A percentile compares a stretch with the other conserved stretches of the same genome.
Conservation (phyloP, 2,888 invertebrate species). For the Mactromeris polynyma region DNA sequence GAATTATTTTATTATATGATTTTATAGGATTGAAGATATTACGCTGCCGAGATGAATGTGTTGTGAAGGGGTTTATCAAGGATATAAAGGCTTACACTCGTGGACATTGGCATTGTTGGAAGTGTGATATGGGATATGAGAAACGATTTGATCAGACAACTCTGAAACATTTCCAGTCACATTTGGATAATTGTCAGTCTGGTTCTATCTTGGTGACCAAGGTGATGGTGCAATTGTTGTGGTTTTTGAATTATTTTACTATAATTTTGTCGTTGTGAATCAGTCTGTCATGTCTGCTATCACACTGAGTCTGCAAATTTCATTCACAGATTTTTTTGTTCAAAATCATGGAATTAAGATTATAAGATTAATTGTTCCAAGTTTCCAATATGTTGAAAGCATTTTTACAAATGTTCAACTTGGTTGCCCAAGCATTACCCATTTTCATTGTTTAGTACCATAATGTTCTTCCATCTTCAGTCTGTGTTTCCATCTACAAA, state of each 20-base stretch:
- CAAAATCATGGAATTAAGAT: too few species aligned
- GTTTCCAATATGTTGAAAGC: too few species aligned
- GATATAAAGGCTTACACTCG: neutral
- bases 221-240: neutral
- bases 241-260: too few species aligned
- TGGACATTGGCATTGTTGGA: conserved; percentile 35
- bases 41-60: conserved; percentile 22
- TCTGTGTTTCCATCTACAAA: neutral
- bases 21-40: conserved; percentile 28
- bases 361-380: too few species aligned
- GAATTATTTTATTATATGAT: neutral
- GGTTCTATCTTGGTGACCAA: neutral
- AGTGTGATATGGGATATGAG: conserved; percentile 22
- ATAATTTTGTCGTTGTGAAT: too few species aligned
- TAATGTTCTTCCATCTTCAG: neutral
- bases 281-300: too few species aligned
- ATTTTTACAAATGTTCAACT: too few species aligned
- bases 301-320: too few species aligned
- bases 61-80: neutral
- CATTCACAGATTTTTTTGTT: too few species aligned
- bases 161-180: conserved; percentile 3
- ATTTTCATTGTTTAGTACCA: neutral
- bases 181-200: neutral
- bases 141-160: neutral
- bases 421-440: too few species aligned